Evolutionary conservation across 2,113 vertebrate species (phyloP), one percentile per base, ranked within the genome.

Genomic region (Gavialis gangeticus): DNA sequence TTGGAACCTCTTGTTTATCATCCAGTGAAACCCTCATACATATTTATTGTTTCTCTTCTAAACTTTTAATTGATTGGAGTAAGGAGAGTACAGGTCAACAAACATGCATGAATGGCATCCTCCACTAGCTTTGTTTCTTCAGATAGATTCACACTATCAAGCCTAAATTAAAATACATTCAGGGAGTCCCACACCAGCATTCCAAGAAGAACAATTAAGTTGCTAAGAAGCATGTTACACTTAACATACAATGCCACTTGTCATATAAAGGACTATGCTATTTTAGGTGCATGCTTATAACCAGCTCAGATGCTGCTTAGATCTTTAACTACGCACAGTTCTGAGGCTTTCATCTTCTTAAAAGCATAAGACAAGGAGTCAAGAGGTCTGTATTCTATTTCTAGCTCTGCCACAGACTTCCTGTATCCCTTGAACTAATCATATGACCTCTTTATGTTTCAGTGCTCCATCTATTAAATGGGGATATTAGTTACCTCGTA

Each of bases 381-480:
- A 94, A 83, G 95, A 95, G 89, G 73, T 91, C 94, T 93, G 82
- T 87, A 76, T 92, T 95, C 87, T 94, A 87, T 96, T 96, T 96
- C 83, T 89, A 81, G 55, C 78, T 75, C n/a, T 88, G 92, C 87
- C 85, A 95, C 90, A 94, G 91, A 63, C 90, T 96, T 95, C 91
- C 93, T 94, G 73, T 76, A 62, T 0, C 69, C 60, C 92, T 73
- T 82, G 4, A 17, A 76, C 13, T 5, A 2, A 12, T 25, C 86
- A 84, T 1, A 1, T 81, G 82, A 69, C 25, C 64, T 69, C 67
- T 90, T 85, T 37, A 79, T 64, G 25, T 94, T 97, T 95, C 91
- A 78, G 85, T 94, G 89, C 62, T 75, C 28, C 27, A 14, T 84
- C 54, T 92, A 77, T 67, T 84, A 86, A 92, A 91, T 69, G 58